A percentile compares a stretch with the other conserved stretches of the same genome.
These are phyloP conservation scores for Drosophila kuntzei DNA, from an alignment of 2,888 invertebrate species.

Conservation along the genomic window DNA sequence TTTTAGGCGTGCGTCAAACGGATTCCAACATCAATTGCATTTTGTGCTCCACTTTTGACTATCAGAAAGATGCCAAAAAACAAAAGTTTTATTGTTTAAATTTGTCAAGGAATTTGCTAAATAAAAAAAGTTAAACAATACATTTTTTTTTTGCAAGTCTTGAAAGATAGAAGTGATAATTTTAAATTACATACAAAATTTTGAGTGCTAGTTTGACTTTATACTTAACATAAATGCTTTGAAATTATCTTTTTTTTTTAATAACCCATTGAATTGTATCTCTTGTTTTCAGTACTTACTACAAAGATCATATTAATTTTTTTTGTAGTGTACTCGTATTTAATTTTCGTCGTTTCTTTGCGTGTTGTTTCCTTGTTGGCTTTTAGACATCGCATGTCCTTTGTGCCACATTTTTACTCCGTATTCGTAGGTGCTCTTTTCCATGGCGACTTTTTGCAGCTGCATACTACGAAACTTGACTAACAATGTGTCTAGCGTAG, in stretches of 20 bases:
- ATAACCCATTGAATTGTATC: too few species aligned
- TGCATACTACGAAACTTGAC: slow-evolving; percentile 66
- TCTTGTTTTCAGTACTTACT: background rate
- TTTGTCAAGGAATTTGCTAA: background rate
- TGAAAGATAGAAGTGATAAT: too few species aligned
- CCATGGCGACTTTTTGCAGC: slow-evolving; percentile 53
- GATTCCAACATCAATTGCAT: slow-evolving; percentile 2
- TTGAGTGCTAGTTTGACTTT: too few species aligned
- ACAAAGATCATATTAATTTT: background rate
- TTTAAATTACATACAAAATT: too few species aligned
- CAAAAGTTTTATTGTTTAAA: background rate
- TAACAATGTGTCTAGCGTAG: slow-evolving; percentile 62
- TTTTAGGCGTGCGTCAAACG: slow-evolving; percentile 38
- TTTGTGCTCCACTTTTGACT: slow-evolving; percentile 27
- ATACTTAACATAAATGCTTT: too few species aligned
- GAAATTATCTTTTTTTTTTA: too few species aligned
- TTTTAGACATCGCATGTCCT: slow-evolving; percentile 59
- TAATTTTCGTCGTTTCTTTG: slow-evolving; percentile 7
- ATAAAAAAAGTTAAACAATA: too few species aligned
- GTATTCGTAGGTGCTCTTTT: slow-evolving; percentile 30
- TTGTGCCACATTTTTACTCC: slow-evolving; percentile 69
- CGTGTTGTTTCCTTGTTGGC: slow-evolving; percentile 34
- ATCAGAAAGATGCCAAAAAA: background rate
- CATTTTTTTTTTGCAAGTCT: too few species aligned
- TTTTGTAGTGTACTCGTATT: slow-evolving; percentile 27